phyloP scores from a whole-genome alignment of 2,113 vertebrate species.

The Phaethornis superciliosus region DNA sequence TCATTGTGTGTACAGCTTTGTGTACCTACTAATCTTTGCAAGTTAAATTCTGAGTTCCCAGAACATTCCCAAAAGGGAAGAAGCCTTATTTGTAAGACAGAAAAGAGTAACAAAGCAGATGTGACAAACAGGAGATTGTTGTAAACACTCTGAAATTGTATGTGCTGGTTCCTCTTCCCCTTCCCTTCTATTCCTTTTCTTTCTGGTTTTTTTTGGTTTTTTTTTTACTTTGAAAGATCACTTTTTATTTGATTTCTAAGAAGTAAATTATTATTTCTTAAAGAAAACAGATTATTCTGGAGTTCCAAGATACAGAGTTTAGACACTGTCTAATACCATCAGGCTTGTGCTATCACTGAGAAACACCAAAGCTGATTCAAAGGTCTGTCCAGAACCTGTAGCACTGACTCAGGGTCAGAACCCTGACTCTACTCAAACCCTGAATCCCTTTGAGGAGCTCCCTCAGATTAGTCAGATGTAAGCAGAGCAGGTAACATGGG shows the following conservation, averaged over 20 bases:
- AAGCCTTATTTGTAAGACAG: neutral
- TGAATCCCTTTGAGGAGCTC: neutral
- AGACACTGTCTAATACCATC: neutral
- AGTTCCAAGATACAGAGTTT: neutral
- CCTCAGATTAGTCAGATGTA: neutral
- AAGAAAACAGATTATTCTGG: neutral
- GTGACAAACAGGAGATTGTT: neutral
- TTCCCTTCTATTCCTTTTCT: neutral
- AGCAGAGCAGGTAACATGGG: neutral
- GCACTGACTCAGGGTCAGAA: neutral
- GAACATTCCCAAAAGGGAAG: neutral
- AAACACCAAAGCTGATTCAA: neutral
- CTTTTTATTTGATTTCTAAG: neutral
- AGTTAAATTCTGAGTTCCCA: neutral
- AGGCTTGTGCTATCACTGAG: neutral
- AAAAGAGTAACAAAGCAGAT: neutral
- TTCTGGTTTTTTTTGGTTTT: neutral
- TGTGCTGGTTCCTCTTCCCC: neutral
- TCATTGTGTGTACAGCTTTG: neutral
- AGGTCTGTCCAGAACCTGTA: neutral
- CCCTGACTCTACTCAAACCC: neutral
- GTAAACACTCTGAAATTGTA: neutral
- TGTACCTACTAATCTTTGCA: neutral
- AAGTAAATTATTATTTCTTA: neutral
- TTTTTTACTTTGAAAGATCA: neutral